Evolutionary conservation across 2,888 invertebrate genomes (phyloP), one percentile per base, ranked within the genome.

Genomic region (Eilema depressum): DNA sequence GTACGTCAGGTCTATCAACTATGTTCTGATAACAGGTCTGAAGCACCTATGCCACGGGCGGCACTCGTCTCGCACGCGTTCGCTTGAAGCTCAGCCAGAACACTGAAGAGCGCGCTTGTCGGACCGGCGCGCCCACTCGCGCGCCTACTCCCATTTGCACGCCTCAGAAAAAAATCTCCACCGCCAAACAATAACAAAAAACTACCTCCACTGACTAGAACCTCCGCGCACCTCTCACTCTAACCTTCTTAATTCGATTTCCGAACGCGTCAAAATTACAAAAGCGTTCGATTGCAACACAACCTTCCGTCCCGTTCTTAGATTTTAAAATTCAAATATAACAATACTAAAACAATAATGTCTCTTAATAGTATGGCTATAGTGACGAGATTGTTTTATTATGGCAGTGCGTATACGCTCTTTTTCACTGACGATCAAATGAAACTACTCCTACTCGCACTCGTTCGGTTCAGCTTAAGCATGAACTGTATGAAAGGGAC

Each of bases 51-150:
- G 74, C 75, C 83, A 87, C 91, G 88, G 89, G 89, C 88, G 85
- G 81, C 88, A 86, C 86, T 85, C 82, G 87, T 80, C 88, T 86
- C 90, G 92, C 95, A 94, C 94, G 93, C 95, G 94, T 91, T 93
- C 95, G 88, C 91, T 91, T 79, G 94, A 95, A 95, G 95, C 95
- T 95, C 95, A 94, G 88, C 93, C 93, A 95, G 93, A 92, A 95
- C 95, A 95, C 95, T 95, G 95, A 95, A 95, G 95, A 93, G 93
- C 94, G 95, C 95, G 95, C 95, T 94, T 94, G 93, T 88, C 90
- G 86, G 86, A 82, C 89, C 91, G 94, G 90, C 94, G 93, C 95
- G 95, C 95, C 94, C 95, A 94, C 95, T 92, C 89, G 91, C 91
- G 92, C 92, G 94, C 95, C 94, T 92, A 93, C 95, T 95, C 93